Evolutionary conservation across 1,140 invertebrate species (phyloP).

Genomic region (Drosophila arawakana): DNA sequence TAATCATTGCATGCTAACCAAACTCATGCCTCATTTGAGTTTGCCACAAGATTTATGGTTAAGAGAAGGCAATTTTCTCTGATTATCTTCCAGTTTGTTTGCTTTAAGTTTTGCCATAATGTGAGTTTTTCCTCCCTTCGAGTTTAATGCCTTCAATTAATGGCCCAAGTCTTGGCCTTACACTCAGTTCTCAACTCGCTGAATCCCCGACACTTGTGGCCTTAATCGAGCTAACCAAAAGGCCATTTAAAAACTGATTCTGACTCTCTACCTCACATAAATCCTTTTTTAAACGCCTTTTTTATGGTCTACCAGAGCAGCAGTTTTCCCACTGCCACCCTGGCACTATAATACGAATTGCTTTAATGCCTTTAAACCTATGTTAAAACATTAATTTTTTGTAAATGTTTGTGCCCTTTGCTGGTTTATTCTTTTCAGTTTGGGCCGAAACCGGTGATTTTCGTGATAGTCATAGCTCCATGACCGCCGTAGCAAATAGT

Average conservation of each 20-base stretch:
- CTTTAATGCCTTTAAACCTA: slow-evolving; percentile 41
- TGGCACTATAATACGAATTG: slow-evolving; percentile 4
- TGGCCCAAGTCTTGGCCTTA: slow-evolving; percentile 1
- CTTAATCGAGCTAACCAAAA: slow-evolving; percentile 78
- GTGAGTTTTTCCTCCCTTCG: neutral
- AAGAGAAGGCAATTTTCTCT: neutral
- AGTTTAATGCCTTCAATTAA: slow-evolving; percentile 44
- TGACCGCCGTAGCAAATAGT: slow-evolving; percentile 87
- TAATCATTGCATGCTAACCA: slow-evolving; percentile 20
- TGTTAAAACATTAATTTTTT: slow-evolving; percentile 83
- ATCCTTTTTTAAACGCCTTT: slow-evolving; percentile 71
- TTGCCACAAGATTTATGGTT: slow-evolving; percentile 21
- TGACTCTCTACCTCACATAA: slow-evolving; percentile 45
- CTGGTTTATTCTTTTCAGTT: slow-evolving; percentile 88
- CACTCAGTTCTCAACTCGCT: slow-evolving; percentile 31
- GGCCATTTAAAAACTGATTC: slow-evolving; percentile 66
- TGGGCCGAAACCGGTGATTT: slow-evolving; percentile 94
- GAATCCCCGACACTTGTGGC: slow-evolving; percentile 49
- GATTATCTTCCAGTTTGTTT: slow-evolving; percentile 1
- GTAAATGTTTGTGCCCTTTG: slow-evolving; percentile 80
- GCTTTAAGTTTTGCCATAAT: slow-evolving; percentile 41
- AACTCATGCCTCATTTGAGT: slow-evolving; percentile 38
- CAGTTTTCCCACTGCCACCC: neutral
- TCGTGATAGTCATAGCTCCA: slow-evolving; percentile 90
- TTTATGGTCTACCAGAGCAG: slow-evolving; percentile 50